phyloP scores from a whole-genome alignment of 23 tunicate genomes.

The Trididemnum clinides region DNA sequence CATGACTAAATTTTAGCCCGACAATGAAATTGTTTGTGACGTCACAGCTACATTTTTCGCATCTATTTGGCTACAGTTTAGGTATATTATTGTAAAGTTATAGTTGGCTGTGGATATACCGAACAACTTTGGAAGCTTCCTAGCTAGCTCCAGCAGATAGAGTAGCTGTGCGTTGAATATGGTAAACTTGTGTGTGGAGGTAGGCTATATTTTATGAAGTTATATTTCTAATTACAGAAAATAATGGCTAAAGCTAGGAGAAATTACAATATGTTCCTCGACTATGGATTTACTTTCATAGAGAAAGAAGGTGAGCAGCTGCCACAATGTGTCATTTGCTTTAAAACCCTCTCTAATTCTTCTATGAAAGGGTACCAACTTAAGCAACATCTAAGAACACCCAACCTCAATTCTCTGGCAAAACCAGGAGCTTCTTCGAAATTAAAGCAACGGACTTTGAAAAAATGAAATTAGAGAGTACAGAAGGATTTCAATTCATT shows the following conservation, averaged over 20 bases:
- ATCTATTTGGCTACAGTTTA: too few relatives aligned
- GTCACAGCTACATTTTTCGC: too few relatives aligned
- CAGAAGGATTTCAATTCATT: not conserved
- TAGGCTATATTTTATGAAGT: not conserved
- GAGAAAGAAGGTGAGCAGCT: too few relatives aligned
- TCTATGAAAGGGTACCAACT: not conserved
- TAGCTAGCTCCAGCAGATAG: too few relatives aligned
- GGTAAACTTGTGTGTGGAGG: not conserved
- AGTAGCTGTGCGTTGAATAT: not conserved
- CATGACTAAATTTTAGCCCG: too few relatives aligned
- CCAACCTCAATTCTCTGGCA: constrained; percentile 13
- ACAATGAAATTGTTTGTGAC: too few relatives aligned
- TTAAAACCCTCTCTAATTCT: too few relatives aligned
- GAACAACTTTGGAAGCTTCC: too few relatives aligned
- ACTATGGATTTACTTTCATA: too few relatives aligned
- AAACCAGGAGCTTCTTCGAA: too few relatives aligned
- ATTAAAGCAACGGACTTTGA: constrained; percentile 28
- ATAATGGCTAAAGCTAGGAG: not conserved
- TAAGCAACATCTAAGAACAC: constrained; percentile 3
- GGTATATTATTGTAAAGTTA: too few relatives aligned
- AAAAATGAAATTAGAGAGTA: not conserved
- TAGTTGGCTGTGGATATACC: too few relatives aligned
- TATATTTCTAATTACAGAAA: not conserved
- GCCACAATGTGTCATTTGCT: not conserved
- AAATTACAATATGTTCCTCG: not conserved